phyloP scores from a whole-genome alignment of 2,113 vertebrate species.

The Climacteris rufus region DNA sequence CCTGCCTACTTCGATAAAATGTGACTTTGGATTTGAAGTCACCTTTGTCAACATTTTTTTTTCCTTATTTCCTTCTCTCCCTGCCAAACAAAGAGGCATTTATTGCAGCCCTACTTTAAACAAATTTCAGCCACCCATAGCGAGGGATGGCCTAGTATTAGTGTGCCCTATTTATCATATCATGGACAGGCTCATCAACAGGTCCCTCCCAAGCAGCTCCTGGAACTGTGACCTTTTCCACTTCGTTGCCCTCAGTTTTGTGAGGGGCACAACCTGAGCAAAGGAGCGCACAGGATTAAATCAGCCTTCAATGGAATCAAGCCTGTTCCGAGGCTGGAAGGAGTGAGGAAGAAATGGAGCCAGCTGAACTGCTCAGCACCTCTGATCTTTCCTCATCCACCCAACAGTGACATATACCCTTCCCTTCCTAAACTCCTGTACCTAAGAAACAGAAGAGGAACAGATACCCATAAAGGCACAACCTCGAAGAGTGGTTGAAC shows the following conservation, averaged over 20 bases:
- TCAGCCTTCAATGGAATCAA: background rate
- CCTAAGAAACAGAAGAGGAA: background rate
- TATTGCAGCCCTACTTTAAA: background rate
- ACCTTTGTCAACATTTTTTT: background rate
- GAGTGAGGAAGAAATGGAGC: background rate
- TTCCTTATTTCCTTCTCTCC: background rate
- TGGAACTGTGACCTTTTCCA: background rate
- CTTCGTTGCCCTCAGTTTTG: background rate
- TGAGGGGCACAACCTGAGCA: background rate
- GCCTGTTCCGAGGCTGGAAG: background rate
- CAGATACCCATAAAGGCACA: background rate
- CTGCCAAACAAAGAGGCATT: background rate
- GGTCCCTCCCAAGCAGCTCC: background rate
- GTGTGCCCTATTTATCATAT: background rate
- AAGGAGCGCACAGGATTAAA: background rate
- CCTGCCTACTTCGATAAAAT: background rate
- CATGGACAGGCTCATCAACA: background rate
- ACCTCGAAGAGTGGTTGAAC: background rate
- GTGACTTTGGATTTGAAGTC: background rate
- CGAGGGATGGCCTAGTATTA: accelerated
- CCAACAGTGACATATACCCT: accelerated
- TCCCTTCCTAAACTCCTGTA: background rate
- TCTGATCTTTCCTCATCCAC: background rate
- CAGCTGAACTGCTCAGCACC: background rate
- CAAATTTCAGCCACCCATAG: background rate